Evolutionary conservation across 2,797 vertebrate species (phyloP), one percentile per base, ranked within the genome.

Genomic region (Masticophis lateralis): DNA sequence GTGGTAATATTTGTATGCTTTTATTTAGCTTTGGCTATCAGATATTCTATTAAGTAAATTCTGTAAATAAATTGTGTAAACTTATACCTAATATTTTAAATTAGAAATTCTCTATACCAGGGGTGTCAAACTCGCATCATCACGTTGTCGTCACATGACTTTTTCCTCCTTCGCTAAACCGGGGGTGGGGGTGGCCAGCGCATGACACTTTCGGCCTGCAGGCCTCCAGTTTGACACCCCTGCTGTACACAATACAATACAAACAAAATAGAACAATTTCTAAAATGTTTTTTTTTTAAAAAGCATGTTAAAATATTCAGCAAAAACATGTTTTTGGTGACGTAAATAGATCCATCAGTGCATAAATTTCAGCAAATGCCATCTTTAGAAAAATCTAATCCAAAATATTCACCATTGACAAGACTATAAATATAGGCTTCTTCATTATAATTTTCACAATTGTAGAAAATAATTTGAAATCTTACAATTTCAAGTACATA

Each of bases 311-410:
- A 90, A 69, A 83, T n/a, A 89, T 94, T 92, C 94, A 43, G 10
- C 0, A 0, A 91, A 94, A 28, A 59, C 83, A 27, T 14, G 88
- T 94, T 95, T 56, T 43, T 79, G 57, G 25, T 88, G 43, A 86
- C 69, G 12, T 57, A 89, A 51, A 91, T 83, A 88, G 37, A 90
- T 92, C n/a, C 86, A 94, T 66, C 32, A 55, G 16, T 87, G 10
- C 56, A 14, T 27, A 61, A 32, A 32, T 91, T 96, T 94, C 59
- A 92, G 47, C 74, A 91, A 53, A 87, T 87, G 55, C 90, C 69
- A 83, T 88, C 2, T 37, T 90, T 92, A 61, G 83, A 55, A 92
- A 14, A 66, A 83, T 47, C 37, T 93, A 53, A 47, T 57, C 11
- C 37, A 61, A 83, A 90, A 90, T 56, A 18, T 56, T 90, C 51